Base-by-base conservation (phyloP, 2,797 vertebrate species). In the Phalanger gymnotis region DNA sequence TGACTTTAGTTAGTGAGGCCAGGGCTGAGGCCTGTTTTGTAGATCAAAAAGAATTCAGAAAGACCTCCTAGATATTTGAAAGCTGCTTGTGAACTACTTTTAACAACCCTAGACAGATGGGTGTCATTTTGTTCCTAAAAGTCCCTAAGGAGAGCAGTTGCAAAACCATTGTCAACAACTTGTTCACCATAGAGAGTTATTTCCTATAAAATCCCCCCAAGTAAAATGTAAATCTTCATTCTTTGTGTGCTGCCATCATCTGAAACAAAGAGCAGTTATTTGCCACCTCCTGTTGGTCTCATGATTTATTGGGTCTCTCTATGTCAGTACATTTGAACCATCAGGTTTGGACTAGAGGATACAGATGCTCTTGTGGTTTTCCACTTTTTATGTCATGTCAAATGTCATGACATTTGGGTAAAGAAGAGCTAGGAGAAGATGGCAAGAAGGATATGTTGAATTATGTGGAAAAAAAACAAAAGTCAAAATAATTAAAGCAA, bases 111-210 rank as follows among this genome's bases (percentile, higher is more conserved):
- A 14, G 92, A 92, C 89, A 92, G 61, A 58, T 91, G 53, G 94
- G 66, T 91, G 73, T 95, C 94, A 57, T 93, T 56, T 94, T 96
- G 92, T 52, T 51, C 16, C 5, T 6, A 81, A 95, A 94, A 47
- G 90, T 97, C 95, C 96, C 56, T 14, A 28, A 94, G 90, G 93
- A 94, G 81, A 94, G 34, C 31, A 90, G 53, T 90, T 93, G 28
- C 91, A 92, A 81, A 95, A 22, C 87, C 94, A 94, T 94, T 66
- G 57, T 54, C 55, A 90, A 93, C 95, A 96, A 89, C 92, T 95
- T 94, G 90, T 96, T 93, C 0, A 1, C 54, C 5, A 81, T 13
- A 73, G 54, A 66, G 93, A 13, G 57, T 34, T 90, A 90, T 93
- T 93, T 53, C 94, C 92, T 95, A 51, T 47, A 51, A 87, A 87